phyloP scores from a whole-genome alignment of 1,140 invertebrate genomes.

The Belonocnema kinseyi region DNA sequence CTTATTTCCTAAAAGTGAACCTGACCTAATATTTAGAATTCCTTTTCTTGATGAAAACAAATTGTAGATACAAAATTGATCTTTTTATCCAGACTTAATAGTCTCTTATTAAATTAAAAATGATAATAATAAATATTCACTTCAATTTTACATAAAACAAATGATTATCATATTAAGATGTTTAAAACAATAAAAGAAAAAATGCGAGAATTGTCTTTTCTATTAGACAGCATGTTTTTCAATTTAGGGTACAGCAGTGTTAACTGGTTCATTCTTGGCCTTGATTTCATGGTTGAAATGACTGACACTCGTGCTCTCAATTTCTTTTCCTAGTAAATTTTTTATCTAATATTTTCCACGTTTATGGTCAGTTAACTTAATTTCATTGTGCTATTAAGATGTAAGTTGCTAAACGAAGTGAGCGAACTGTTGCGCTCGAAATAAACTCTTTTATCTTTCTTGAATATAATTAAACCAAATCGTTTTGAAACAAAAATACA shows the following conservation, averaged over 20 bases:
- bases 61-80: neutral
- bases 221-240: slow-evolving; percentile 4
- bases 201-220: no score
- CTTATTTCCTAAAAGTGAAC: neutral
- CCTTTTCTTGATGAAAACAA: neutral
- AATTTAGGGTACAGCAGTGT: neutral
- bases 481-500: no score
- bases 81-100: no score
- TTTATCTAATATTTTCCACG: neutral
- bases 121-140: no score
- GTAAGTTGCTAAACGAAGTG: no score
- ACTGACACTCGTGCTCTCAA: neutral
- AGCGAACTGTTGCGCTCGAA: no score
- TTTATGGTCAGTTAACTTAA: neutral
- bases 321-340: neutral
- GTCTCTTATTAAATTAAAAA: no score
- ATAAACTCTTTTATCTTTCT: no score
- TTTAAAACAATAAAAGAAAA: no score
- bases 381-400: neutral
- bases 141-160: no score
- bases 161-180: no score
- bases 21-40: neutral
- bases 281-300: neutral
- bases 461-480: no score
- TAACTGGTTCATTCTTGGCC: slow-evolving; percentile 9